Base-by-base conservation (phyloP, 1,140 invertebrate species). In the Latrodectus geometricus region DNA sequence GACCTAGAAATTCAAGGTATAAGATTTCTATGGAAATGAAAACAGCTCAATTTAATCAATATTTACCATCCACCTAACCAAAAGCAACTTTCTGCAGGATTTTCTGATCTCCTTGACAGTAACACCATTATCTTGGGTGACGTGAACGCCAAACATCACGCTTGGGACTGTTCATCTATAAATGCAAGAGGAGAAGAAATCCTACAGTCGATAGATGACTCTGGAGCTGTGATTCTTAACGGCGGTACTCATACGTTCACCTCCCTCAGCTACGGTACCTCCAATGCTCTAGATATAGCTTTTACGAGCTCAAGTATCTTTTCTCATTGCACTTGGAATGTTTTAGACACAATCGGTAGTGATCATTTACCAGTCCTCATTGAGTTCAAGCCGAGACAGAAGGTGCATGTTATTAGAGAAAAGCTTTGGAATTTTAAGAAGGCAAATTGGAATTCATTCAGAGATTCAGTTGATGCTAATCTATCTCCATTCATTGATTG, bases 361-460 rank as follows among this genome's bases (percentile, higher is more conserved):
- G 78, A 81, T 15, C 49, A 70, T 80, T n/a, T 70, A 7, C 66
- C 66, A 0, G 70, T 80, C 49, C 5, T 70, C 5, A 80, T 70
- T 0, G 66, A 80, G 70, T 20, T 70, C 2, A 80, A 52, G 8
- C 69, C 70, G 20, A 80, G 21, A 15, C 65, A 70, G 15, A 0
- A 52, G 15, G n/a, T 21, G 3, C 20, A 14, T 8, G 9, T 35
- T 35, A 0, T 0, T 3, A 80, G 23, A 12, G 66, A 70, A 70
- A 80, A 80, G 12, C 50, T 50, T 15, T 80, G 78, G 35, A 70
- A 80, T 14, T 80, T 70, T 61, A 56, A 17, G 4, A 80, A 70
- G 20, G 78, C 66, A 0, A 21, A 80, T 15, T 80, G 78, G 8
- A 23, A 23, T 11, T 52, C 48, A 7, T 80, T 70, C 52, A 70